Evolutionary conservation across 2,888 invertebrate genomes (phyloP).

Genomic region (Stratiomys singularior): DNA sequence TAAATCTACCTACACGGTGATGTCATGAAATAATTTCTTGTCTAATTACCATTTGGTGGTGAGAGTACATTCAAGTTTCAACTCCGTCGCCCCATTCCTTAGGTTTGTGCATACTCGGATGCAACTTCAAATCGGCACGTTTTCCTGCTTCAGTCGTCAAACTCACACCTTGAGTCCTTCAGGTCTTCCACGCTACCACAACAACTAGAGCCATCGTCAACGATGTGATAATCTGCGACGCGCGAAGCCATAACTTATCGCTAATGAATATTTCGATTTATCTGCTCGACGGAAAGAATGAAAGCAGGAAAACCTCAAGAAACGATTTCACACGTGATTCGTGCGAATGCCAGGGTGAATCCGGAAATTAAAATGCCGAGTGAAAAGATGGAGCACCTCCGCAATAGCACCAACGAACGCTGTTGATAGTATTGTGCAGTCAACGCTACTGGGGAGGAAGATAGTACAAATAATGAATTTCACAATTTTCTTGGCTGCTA

Average conservation of each 20-base stretch:
- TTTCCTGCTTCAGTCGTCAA: background rate
- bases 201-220: background rate
- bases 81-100: background rate
- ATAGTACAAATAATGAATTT: no score
- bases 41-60: slow-evolving; percentile 24
- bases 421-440: no score
- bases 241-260: slow-evolving; percentile 36
- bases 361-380: slow-evolving; percentile 42
- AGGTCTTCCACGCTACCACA: background rate
- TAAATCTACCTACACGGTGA: background rate
- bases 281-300: background rate
- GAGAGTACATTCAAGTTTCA: background rate
- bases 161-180: background rate
- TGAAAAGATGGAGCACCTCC: slow-evolving; percentile 34
- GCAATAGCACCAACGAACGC: no score
- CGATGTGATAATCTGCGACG: slow-evolving; percentile 1
- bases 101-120: background rate
- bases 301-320: slow-evolving; percentile 25
- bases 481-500: no score
- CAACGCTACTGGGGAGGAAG: no score
- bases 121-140: background rate
- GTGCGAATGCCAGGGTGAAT: slow-evolving; percentile 15
- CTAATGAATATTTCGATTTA: slow-evolving; percentile 41
- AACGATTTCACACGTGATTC: slow-evolving; percentile 40
- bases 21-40: slow-evolving; percentile 36